Evolutionary conservation across 2,888 invertebrate species (phyloP).

Genomic region (Tetragonisca angustula): DNA sequence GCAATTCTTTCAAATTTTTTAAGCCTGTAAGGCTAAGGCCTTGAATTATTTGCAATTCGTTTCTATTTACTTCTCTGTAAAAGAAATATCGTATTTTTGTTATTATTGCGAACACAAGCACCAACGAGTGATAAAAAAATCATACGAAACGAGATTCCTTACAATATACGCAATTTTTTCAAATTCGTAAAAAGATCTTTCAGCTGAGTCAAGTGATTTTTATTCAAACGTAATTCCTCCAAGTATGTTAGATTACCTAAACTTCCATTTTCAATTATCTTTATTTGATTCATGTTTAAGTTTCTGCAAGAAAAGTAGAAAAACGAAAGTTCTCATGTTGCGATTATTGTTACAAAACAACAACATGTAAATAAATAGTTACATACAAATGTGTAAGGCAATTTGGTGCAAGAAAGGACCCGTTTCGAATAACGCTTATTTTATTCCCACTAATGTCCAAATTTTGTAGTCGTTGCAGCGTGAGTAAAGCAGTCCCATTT

Average conservation of each 20-base stretch:
- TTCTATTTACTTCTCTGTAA: constrained; percentile 92
- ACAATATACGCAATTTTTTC: constrained; percentile 89
- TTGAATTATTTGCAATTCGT: constrained; percentile 91
- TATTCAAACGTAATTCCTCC: constrained; percentile 91
- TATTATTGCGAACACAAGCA: background rate
- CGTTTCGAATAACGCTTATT: constrained; percentile 86
- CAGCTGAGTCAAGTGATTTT: constrained; percentile 89
- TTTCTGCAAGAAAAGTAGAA: constrained; percentile 85
- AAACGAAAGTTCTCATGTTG: background rate
- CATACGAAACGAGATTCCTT: constrained; percentile 81
- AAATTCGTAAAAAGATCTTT: constrained; percentile 90
- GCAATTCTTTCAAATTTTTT: constrained; percentile 89
- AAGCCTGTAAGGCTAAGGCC: constrained; percentile 93
- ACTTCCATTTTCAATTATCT: constrained; percentile 88
- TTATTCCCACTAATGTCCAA: constrained; percentile 88
- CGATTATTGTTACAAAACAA: background rate
- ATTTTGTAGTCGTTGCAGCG: constrained; percentile 85
- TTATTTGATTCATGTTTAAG: constrained; percentile 90
- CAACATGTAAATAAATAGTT: constrained; percentile 3
- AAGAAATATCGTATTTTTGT: constrained; percentile 22
- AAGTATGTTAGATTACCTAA: constrained; percentile 90
- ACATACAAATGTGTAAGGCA: constrained; percentile 85
- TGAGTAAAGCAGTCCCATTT: constrained; percentile 84
- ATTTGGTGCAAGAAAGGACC: constrained; percentile 87
- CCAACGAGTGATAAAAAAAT: background rate